Evolutionary conservation across 2,888 invertebrate genomes (phyloP).

Genomic region (Pachydiplax longipennis): DNA sequence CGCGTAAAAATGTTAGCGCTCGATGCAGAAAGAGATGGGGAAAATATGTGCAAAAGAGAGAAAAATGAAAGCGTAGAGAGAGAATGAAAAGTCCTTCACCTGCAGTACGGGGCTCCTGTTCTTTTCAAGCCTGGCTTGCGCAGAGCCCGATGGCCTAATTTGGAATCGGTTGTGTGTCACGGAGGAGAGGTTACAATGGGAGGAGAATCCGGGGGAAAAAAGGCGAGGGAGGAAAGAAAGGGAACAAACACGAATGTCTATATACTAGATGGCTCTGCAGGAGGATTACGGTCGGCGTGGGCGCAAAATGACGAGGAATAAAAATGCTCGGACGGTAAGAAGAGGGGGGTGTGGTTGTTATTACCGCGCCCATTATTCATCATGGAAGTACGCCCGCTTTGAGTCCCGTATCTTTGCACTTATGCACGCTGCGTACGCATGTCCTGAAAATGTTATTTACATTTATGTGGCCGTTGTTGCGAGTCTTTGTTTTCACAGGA

Average conservation of each 20-base stretch:
- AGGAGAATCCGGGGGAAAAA: background rate
- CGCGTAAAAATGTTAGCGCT: background rate
- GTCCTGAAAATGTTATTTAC: no score
- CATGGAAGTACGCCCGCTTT: background rate
- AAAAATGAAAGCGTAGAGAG: background rate
- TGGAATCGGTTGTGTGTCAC: background rate
- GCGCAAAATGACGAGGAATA: background rate
- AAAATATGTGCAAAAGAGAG: background rate
- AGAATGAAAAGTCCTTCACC: background rate
- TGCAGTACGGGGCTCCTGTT: background rate
- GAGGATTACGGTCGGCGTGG: background rate
- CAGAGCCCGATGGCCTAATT: background rate
- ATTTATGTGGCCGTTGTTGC: no score
- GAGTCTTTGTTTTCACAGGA: no score
- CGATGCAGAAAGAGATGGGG: background rate
- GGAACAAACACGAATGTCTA: no score
- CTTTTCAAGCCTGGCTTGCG: background rate
- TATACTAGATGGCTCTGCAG: no score
- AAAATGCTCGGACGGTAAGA: background rate
- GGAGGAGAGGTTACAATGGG: background rate
- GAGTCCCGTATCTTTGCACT: background rate
- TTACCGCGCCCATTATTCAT: background rate
- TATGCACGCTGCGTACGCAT: background rate
- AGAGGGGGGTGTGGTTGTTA: background rate
- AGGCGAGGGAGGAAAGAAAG: background rate